Evolutionary conservation across 2,888 invertebrate species (phyloP).

Genomic region (Camponotus fellah): DNA sequence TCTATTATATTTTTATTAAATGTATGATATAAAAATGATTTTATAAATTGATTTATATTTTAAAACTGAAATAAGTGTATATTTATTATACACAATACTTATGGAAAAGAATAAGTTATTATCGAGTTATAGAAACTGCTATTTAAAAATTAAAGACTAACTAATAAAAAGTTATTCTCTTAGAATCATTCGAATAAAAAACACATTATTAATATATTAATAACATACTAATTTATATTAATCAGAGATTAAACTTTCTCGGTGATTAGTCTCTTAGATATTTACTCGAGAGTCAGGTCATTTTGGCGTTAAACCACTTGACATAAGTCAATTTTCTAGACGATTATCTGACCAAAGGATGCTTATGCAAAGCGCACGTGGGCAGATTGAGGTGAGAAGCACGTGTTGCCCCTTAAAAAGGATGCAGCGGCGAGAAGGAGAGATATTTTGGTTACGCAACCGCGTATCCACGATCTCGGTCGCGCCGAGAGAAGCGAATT

Average conservation of each 20-base stretch:
- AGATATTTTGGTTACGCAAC: slow-evolving; percentile 61
- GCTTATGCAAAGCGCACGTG: background rate
- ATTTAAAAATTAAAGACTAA: no score
- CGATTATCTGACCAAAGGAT: background rate
- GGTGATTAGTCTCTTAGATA: background rate
- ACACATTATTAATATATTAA: background rate
- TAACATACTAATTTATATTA: background rate
- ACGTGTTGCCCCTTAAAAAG: slow-evolving; percentile 7
- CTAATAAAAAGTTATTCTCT: background rate
- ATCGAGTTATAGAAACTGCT: no score
- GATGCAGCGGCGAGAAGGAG: background rate
- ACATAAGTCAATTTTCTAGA: background rate
- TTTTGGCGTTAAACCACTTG: background rate
- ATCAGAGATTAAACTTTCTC: background rate
- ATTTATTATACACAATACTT: no score
- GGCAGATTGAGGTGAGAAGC: slow-evolving; percentile 6
- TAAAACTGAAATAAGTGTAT: background rate
- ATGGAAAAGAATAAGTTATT: no score
- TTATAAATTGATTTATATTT: background rate
- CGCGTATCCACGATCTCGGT: slow-evolving; percentile 55
- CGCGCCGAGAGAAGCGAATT: slow-evolving; percentile 54
- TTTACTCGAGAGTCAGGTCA: background rate
- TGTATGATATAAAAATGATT: background rate
- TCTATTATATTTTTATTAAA: background rate
- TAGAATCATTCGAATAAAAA: background rate